Base-by-base conservation (phyloP, 92 coral and sea anemone species). In the Parazoanthus atlanticus region DNA sequence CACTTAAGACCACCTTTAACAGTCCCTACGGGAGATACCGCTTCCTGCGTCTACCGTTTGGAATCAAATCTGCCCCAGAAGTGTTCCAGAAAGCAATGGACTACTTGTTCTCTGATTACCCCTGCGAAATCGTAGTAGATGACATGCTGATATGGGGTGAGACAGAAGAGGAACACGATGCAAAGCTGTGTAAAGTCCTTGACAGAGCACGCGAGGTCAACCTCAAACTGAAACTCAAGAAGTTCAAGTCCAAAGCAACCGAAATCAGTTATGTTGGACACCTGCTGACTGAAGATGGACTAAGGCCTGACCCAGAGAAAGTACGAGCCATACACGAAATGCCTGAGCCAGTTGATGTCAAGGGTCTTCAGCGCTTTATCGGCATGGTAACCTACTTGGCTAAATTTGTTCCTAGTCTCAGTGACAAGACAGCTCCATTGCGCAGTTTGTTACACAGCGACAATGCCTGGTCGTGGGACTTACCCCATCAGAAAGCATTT, bases 11-110 rank as follows among this genome's bases (percentile, higher is more conserved):
- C 5, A 88, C 86, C 6, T 65, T 88, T 69, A 71, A 88, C 26
- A 88, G 69, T 6, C 86, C 81, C 9, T 66, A 80, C 41, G 80
- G 86, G 30, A 71, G 81, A 69, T 88, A 88, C 16, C 79, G 90
- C 36, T 88, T 70, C 76, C 64, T 58, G 83, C 81, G 90, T 72
- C 40, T 88, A 56, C 90, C 90, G 21, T 88, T 88, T 88, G 90
- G 90, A 3, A 72, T 80, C 12, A 88, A 52, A 70, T 88, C 86
- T 9, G 91, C 79, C 16, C 77, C 74, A 28, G 81, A 86, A 56
- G 89, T 52, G 26, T 86, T 74, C 81, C 82, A 86, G 91, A 81
- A 80, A 78, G 80, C 81, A 40, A 31, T 88, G 86, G 83, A 86
- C 79, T 52, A 76, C 64, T 46, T 86, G 9, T 76, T 86, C 13